phyloP scores from a whole-genome alignment of 2,113 vertebrate species.

The Amphilophus citrinellus region DNA sequence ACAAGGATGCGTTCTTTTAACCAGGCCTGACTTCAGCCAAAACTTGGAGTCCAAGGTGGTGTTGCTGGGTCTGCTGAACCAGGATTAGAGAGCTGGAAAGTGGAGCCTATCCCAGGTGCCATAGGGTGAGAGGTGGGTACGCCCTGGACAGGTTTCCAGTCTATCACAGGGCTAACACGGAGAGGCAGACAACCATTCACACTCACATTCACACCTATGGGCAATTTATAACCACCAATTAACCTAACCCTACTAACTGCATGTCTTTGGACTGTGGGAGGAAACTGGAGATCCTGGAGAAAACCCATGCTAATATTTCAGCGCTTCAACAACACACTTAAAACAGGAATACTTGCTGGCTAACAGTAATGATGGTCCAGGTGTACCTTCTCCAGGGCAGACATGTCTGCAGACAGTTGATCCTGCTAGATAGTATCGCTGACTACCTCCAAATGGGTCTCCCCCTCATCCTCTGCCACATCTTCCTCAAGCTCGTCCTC shows the following conservation, averaged over 20 bases:
- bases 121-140: no score
- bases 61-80: neutral
- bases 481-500: neutral
- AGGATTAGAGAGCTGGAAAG: neutral
- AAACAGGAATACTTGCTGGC: neutral
- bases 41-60: accelerated
- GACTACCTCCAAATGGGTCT: neutral
- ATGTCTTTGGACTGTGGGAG: no score
- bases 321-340: neutral
- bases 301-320: neutral
- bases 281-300: no score
- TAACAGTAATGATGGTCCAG: neutral
- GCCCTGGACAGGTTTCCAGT: no score
- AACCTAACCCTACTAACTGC: no score
- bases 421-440: neutral
- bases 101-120: no score
- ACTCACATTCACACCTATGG: no score
- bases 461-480: neutral
- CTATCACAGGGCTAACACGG: no score
- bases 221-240: no score
- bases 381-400: neutral
- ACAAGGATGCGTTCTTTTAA: neutral
- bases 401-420: neutral
- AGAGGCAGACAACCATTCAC: no score
- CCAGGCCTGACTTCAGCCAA: accelerated